Evolutionary conservation across 2,888 invertebrate genomes (phyloP).

Genomic region (Choreutis nemorana): DNA sequence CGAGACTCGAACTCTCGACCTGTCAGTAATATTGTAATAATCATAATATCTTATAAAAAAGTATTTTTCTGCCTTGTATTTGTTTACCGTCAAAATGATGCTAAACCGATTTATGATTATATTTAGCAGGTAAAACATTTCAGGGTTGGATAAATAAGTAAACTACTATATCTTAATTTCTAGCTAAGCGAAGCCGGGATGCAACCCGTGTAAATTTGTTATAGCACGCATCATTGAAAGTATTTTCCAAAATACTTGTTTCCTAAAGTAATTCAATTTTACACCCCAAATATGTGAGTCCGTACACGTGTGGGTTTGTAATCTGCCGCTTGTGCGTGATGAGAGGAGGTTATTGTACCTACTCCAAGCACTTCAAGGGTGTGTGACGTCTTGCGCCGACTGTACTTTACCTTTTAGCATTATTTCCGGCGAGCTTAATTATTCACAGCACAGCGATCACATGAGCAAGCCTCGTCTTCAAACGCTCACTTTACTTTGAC

Average conservation of each 20-base stretch:
- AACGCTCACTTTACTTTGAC: slow-evolving; percentile 14
- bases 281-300: slow-evolving; percentile 37
- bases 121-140: too few species aligned
- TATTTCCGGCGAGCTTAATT: slow-evolving; percentile 46
- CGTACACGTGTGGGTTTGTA: slow-evolving; percentile 27
- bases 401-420: slow-evolving; percentile 29
- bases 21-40: too few species aligned
- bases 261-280: slow-evolving; percentile 39
- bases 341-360: slow-evolving; percentile 16
- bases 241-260: slow-evolving; percentile 35
- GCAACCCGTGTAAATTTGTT: too few species aligned
- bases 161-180: too few species aligned
- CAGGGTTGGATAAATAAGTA: too few species aligned
- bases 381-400: slow-evolving; percentile 21
- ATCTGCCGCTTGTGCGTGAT: slow-evolving; percentile 18
- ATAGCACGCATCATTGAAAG: slow-evolving; percentile 24
- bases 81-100: too few species aligned
- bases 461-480: slow-evolving; percentile 14
- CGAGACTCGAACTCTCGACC: too few species aligned
- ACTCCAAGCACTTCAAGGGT: slow-evolving; percentile 24
- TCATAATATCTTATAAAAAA: too few species aligned
- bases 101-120: too few species aligned
- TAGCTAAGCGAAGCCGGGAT: too few species aligned
- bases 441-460: slow-evolving; percentile 37
- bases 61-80: too few species aligned